Percentiles rank a stretch among this genome's conserved stretches.
phyloP scores from a whole-genome alignment of 2,113 vertebrate species.

The Sus scrofa region T2T-Sscrofa CM000824.6:167372501-167373000 shows the following conservation, averaged over 20 bases:
- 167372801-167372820: not conserved
- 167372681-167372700: not conserved
- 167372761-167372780: not conserved
- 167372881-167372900: no score
- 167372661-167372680: not conserved
- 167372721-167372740: not conserved
- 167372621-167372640: not conserved
- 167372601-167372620: not conserved
- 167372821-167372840: not conserved
- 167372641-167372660: not conserved
- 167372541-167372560: not conserved
- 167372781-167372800: not conserved
- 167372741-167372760: not conserved
- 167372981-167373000: not conserved
- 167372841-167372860: not conserved
- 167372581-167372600: not conserved
- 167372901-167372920: not conserved
- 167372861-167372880: not conserved
- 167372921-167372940: not conserved
- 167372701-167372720: not conserved
- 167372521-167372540: no score
- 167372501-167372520: not conserved
- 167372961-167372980: not conserved
- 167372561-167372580: no score
- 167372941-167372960: no score